Conservation (phyloP, 2,888 invertebrate genomes). For the Eupithecia insigniata region DNA sequence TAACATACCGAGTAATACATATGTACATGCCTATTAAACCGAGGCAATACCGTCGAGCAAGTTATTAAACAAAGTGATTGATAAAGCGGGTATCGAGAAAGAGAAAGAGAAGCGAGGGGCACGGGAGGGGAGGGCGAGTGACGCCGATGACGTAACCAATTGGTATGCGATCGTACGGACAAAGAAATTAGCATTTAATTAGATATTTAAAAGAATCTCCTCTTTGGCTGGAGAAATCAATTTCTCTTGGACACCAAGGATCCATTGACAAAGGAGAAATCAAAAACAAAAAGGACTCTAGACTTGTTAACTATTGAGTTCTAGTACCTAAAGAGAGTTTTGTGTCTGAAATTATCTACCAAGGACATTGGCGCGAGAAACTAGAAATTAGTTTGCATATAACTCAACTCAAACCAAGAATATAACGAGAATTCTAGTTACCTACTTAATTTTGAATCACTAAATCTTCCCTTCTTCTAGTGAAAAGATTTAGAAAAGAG, state of each 20-base stretch:
- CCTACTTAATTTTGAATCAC: neutral
- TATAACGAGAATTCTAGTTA: conserved; percentile 1
- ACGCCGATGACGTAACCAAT: conserved; percentile 75
- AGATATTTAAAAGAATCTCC: conserved; percentile 41
- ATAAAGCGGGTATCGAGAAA: conserved; percentile 58
- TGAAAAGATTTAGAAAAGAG: neutral
- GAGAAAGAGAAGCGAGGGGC: conserved; percentile 46
- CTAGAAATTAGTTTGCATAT: neutral
- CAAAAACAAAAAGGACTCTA: conserved; percentile 16
- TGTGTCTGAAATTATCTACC: conserved; percentile 1
- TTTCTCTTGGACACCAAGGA: conserved; percentile 13
- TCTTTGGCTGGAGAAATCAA: conserved; percentile 32
- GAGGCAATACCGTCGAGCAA: conserved; percentile 43
- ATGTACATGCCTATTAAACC: conserved; percentile 37
- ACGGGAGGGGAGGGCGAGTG: conserved; percentile 49
- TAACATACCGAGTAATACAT: conserved; percentile 49
- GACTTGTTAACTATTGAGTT: neutral
- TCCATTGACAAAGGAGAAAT: conserved; percentile 12
- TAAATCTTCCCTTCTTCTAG: neutral
- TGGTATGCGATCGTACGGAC: conserved; percentile 71
- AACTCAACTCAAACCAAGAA: neutral
- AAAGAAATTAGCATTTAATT: conserved; percentile 64
- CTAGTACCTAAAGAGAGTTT: neutral
- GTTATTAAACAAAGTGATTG: conserved; percentile 63
- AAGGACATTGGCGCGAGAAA: conserved; percentile 5